These are phyloP conservation scores for Phalacrocorax carbo DNA, from an alignment of 2,113 vertebrate genomes.

Conservation along the genomic window DNA sequence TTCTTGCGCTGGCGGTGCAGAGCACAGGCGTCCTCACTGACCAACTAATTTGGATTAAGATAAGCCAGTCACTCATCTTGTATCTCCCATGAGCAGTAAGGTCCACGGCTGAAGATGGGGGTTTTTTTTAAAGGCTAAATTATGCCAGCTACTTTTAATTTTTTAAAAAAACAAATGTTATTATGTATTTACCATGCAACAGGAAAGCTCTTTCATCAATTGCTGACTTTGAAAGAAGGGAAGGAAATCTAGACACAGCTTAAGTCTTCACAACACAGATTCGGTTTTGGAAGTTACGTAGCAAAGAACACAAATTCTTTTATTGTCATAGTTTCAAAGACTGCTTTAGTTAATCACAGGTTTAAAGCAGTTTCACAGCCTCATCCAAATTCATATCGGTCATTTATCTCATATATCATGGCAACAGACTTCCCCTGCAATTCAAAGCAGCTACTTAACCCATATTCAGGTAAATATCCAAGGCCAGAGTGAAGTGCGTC, in stretches of 20 bases:
- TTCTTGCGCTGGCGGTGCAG: background rate
- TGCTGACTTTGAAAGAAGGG: background rate
- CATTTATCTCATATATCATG: background rate
- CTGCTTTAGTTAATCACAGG: background rate
- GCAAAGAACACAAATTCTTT: background rate
- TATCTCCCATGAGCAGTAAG: background rate
- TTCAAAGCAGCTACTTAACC: background rate
- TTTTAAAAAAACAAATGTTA: background rate
- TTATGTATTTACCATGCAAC: background rate
- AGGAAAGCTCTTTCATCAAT: background rate
- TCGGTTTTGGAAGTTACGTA: background rate
- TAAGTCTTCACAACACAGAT: background rate
- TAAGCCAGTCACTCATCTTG: background rate
- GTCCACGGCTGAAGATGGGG: background rate
- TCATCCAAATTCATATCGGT: background rate
- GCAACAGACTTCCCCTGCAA: background rate
- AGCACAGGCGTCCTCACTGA: background rate
- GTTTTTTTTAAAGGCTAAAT: background rate
- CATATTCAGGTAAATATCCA: background rate
- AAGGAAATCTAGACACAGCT: background rate
- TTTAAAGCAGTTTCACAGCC: background rate
- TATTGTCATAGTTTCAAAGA: background rate
- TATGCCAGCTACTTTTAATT: background rate
- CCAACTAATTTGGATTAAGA: background rate
- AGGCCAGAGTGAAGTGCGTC: background rate